Conservation (phyloP, 2,888 invertebrate genomes). For the Aspidiotus rigidus region DNA sequence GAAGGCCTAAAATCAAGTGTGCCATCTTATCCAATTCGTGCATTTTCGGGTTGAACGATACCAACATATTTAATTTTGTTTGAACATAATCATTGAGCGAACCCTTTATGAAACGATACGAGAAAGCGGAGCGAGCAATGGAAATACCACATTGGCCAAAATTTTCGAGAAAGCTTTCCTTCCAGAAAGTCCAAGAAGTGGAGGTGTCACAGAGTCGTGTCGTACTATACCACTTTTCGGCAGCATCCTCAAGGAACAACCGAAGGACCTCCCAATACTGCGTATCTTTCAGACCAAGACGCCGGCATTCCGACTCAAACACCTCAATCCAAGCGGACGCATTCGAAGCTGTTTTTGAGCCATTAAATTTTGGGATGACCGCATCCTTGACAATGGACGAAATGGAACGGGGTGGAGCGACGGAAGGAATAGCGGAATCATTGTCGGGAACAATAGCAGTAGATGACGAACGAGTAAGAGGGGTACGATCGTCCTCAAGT, state of each 20-base stretch:
- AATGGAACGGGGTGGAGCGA: not conserved
- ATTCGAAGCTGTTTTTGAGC: not conserved
- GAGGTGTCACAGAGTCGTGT: not conserved
- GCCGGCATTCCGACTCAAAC: not conserved
- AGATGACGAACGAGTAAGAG: too few species aligned
- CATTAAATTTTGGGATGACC: not conserved
- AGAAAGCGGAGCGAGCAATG: not conserved
- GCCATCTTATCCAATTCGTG: not conserved
- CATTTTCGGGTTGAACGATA: not conserved
- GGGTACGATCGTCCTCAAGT: not conserved
- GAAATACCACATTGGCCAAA: not conserved
- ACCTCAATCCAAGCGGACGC: not conserved
- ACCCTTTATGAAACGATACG: not conserved
- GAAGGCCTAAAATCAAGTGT: not conserved
- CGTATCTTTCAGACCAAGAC: not conserved
- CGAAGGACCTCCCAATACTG: not conserved
- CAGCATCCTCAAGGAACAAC: not conserved
- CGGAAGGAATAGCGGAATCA: not conserved
- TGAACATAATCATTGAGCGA: not conserved
- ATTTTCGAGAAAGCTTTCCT: not conserved
- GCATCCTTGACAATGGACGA: constrained; percentile 1
- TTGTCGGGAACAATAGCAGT: not conserved
- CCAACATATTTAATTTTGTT: not conserved
- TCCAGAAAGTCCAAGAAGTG: not conserved
- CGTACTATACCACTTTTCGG: constrained; percentile 5